Evolutionary conservation across 2,888 invertebrate species (phyloP), one percentile per base, ranked within the genome.

Genomic region (Dynastes hyllus): DNA sequence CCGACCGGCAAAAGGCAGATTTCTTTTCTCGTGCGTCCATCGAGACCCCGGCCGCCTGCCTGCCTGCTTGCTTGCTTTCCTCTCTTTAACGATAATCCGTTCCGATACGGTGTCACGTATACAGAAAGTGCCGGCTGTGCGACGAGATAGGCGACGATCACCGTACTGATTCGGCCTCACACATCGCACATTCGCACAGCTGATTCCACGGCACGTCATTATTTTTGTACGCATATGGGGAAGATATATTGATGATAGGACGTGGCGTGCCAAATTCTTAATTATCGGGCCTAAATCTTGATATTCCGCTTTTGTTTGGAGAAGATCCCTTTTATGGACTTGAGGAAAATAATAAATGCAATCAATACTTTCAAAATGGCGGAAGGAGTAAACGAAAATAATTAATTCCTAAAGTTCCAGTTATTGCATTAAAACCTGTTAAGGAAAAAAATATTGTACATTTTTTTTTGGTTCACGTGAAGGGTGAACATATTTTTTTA

Each of bases 61-160:
- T 63, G 65, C n/a, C n/a, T 58, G 45, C 16, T 61, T 22, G 77
- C 37, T 50, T 55, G 45, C 67, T 45, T 67, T 16, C 50, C 22
- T 71, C 45, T 45, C 37, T 71, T 70, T 78, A 73, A 78, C 55
- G 73, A 63, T 78, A 78, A 78, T 78, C 73, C 53, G 71, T 78
- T 73, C 78, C 71, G 78, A 78, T 78, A 66, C 53, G 73, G 71
- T 71, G 78, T 78, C 78, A 78, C 78, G 71, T 78, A 71, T 71
- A 78, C 73, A 75, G 73, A 75, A 32, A 51, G 73, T 75, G 73
- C 73, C 73, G 73, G 73, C 61, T 75, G 73, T 45, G 61, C 50
- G 73, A 61, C 73, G 73, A 61, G 61, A 75, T 75, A 75, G 73
- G 63, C 73, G 73, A 75, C 73, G 73, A 75, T 40, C 61, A 55